A percentile compares a stretch with the other conserved stretches of the same genome.
These are phyloP conservation scores for Oxytorus armatus DNA, from an alignment of 2,888 invertebrate genomes.

Conservation along the genomic window DNA sequence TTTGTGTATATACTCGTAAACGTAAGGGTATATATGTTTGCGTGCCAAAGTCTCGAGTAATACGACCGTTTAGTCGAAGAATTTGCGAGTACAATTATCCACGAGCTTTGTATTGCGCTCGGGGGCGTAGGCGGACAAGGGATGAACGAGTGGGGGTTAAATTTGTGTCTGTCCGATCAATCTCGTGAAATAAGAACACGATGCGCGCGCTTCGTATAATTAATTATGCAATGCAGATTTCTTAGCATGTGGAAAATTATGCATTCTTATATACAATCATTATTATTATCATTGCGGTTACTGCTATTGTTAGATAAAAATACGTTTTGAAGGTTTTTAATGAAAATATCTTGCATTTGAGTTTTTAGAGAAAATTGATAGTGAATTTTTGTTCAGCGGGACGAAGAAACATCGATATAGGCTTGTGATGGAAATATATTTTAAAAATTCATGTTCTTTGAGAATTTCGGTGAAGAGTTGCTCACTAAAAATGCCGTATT, in stretches of 20 bases:
- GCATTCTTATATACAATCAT: too few species aligned
- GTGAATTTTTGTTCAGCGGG: too few species aligned
- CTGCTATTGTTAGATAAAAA: not conserved
- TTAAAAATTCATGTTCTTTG: too few species aligned
- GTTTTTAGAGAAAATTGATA: too few species aligned
- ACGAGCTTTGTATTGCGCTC: slow-evolving; percentile 35
- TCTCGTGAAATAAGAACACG: not conserved
- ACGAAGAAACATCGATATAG: too few species aligned
- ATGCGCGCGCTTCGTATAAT: slow-evolving; percentile 19
- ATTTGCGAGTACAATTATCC: slow-evolving; percentile 29
- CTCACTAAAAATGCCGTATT: too few species aligned
- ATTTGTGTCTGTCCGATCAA: slow-evolving; percentile 38
- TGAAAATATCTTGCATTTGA: too few species aligned
- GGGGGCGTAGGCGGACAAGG: too few species aligned
- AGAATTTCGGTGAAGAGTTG: too few species aligned
- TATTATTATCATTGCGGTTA: too few species aligned
- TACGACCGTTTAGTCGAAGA: not conserved
- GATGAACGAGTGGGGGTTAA: not conserved
- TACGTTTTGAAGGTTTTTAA: not conserved
- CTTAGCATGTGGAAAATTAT: not conserved
- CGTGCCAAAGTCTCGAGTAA: slow-evolving; percentile 23
- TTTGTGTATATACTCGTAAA: too few species aligned
- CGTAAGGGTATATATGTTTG: slow-evolving; percentile 17
- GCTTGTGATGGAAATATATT: too few species aligned
- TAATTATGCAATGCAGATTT: slow-evolving; percentile 43